Base-by-base conservation (phyloP, 1,140 invertebrate genomes). In the Sarcophaga peregrina region DNA sequence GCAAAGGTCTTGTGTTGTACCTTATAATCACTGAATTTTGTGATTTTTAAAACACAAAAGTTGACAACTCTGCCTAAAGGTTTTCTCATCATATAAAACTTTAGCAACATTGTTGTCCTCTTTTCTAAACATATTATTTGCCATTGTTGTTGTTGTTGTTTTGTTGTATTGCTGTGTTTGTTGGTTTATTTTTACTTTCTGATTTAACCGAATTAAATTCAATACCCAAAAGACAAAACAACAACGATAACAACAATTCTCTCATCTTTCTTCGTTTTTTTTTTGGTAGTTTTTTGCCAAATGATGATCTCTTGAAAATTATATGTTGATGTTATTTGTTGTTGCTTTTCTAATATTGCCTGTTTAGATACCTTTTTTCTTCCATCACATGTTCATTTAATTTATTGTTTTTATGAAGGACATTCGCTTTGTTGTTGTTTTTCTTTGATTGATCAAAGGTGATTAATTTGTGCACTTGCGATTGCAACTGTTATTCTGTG, bases 381-480 rank as follows among this genome's bases (percentile, higher is more conserved):
- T 68, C 17, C 7, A 25, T 68, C 20, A 9, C 20, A 9, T 68
- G n/a, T 25, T 62, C 15, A 1, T 62, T 62, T 62, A 62, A 62
- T 58, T n/a, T 68, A 52, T 47, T 17, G 37, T 72, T 50, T 50
- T 52, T 15, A 17, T 52, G 25, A 50, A 78, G 75, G 75, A 78
- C 47, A 78, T 78, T 78, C 17, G 8, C 50, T 3, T 17, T 37
- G n/a, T n/a, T n/a, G 11, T 47, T 47, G 37, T 47, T 75, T 75
- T 46, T 45, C 6, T 50, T 68, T 78, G 9, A 46, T 50, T n/a
- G n/a, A n/a, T 78, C 75, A 20, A 78, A 20, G 47, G 47, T 78
- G 75, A 78, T 78, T 78, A 78, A 78, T 78, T 78, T 78, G 47
- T 25, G 47, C 75, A 78, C 47, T 78, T 78, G 75, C 25, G 20